These are phyloP conservation scores for Nemopilema nomurai DNA, from an alignment of 30 jellyfish, hydroid and myxozoan genomes.

Conservation along the genomic window DNA sequence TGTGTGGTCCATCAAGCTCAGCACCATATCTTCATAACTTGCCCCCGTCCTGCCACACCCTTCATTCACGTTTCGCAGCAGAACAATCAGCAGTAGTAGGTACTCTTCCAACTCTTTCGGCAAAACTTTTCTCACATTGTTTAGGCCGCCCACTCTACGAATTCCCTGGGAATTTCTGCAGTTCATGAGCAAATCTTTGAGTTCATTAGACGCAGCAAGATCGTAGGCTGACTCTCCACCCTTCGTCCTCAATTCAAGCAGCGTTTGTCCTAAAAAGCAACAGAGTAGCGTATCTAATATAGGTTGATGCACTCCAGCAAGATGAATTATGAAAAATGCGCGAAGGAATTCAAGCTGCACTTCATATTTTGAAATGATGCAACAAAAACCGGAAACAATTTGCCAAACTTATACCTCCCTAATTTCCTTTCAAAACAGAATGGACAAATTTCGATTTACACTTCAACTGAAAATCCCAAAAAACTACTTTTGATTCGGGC, in stretches of 20 bases:
- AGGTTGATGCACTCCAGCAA: not conserved
- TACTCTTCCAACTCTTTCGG: not conserved
- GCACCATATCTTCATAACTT: not conserved
- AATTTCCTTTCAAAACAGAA: no score
- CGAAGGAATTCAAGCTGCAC: not conserved
- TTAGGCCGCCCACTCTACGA: not conserved
- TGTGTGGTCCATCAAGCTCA: not conserved
- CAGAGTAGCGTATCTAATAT: not conserved
- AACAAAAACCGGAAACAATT: no score
- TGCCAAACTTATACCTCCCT: no score
- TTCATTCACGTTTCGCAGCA: not conserved
- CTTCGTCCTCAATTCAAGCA: conserved; percentile 7
- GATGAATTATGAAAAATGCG: not conserved
- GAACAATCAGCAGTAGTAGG: not conserved
- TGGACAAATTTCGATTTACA: no score
- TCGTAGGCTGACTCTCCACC: conserved; percentile 5
- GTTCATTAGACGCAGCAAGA: not conserved
- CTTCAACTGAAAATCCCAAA: no score
- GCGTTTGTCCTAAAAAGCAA: not conserved
- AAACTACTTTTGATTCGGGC: no score
- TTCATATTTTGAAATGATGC: no score
- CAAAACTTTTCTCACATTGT: not conserved
- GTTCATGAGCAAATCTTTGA: conserved; percentile 1
- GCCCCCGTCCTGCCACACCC: not conserved
- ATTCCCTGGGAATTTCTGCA: not conserved